Evolutionary conservation across 2,113 vertebrate species (phyloP).

Genomic region (Caloenas nicobarica): DNA sequence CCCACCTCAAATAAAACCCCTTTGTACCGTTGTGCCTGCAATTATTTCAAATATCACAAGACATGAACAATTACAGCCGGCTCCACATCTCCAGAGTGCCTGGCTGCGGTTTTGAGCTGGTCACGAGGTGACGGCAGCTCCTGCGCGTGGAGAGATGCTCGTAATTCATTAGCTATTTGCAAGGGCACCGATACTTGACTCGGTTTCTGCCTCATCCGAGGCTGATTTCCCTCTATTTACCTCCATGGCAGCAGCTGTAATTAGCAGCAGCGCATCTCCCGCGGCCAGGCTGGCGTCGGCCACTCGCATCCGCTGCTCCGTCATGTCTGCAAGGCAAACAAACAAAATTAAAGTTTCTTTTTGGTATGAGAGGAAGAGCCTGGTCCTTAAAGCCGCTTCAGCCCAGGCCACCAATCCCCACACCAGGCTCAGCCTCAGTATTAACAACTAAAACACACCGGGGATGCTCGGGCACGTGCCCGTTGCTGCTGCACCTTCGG

Average conservation of each 20-base stretch:
- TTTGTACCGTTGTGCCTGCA: accelerated
- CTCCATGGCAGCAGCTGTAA: background rate
- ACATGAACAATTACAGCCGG: accelerated
- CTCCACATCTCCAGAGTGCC: accelerated
- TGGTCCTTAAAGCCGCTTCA: accelerated
- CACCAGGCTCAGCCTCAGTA: accelerated
- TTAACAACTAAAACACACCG: accelerated
- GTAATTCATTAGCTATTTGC: background rate
- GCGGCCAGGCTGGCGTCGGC: too few relatives aligned
- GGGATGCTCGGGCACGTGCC: accelerated
- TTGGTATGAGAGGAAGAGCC: background rate
- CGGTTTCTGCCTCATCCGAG: background rate
- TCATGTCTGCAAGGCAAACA: background rate
- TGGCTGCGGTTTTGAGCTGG: background rate
- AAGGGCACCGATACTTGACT: constrained; percentile 17
- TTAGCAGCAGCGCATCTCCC: background rate
- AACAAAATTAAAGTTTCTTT: background rate
- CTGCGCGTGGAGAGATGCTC: background rate
- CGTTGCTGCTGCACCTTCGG: background rate
- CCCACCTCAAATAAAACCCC: too few relatives aligned
- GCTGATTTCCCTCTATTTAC: background rate
- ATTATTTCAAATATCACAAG: accelerated
- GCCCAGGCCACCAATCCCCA: background rate
- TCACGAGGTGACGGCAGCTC: background rate
- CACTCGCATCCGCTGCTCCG: background rate